Conservation (phyloP, 2,797 vertebrate genomes). For the Prionace glauca region DNA sequence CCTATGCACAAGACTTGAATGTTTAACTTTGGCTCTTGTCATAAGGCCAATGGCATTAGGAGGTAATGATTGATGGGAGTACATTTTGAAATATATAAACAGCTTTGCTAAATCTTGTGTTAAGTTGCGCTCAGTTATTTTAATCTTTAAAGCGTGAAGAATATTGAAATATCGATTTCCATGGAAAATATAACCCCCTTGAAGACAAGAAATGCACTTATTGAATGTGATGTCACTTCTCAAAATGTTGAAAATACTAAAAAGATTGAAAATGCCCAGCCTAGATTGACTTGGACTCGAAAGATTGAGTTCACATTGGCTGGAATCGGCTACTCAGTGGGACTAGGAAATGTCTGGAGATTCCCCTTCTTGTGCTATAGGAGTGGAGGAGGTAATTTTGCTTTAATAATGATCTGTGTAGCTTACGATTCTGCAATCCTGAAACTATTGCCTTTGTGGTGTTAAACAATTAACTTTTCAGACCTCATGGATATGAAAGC, state of each 20-base stretch:
- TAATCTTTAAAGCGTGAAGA: neutral
- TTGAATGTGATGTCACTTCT: too few relatives aligned
- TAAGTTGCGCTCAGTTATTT: neutral
- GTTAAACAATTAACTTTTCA: neutral
- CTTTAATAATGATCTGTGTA: neutral
- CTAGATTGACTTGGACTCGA: conserved; percentile 56
- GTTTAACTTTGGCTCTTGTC: neutral
- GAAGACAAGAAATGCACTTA: neutral
- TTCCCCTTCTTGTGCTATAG: conserved; percentile 67
- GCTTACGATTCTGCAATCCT: neutral
- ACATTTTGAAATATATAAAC: neutral
- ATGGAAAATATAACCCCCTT: neutral
- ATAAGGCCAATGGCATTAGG: neutral
- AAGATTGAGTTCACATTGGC: conserved; percentile 63
- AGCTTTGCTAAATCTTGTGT: neutral
- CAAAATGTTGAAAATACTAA: neutral
- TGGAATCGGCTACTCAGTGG: conserved; percentile 61
- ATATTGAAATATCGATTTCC: neutral
- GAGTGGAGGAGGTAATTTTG: conserved; percentile 61
- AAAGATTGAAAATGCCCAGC: neutral
- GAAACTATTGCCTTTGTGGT: neutral
- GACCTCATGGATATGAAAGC: neutral
- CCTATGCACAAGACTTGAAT: neutral
- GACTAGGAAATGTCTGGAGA: conserved; percentile 65
- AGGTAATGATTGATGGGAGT: neutral